Evolutionary conservation across 2,888 invertebrate genomes (phyloP).

Genomic region (Pyrochroa serraticornis): DNA sequence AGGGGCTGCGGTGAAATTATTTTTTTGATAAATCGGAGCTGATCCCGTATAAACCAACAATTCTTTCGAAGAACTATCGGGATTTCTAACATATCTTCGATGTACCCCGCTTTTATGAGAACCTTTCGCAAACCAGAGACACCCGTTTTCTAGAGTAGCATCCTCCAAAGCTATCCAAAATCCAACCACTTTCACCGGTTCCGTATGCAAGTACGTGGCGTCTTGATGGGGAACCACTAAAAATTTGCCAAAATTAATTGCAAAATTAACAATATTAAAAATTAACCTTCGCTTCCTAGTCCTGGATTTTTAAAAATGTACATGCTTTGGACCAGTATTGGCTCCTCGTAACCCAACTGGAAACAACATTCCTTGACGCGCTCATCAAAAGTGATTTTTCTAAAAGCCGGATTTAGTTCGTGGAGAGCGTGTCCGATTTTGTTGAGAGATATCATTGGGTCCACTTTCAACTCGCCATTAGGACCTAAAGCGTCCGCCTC

Average conservation of each 20-base stretch:
- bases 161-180: slow-evolving; percentile 98
- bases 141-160: slow-evolving; percentile 91
- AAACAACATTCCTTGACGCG: slow-evolving; percentile 79
- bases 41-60: slow-evolving; percentile 73
- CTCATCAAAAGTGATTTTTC: slow-evolving; percentile 81
- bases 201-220: slow-evolving; percentile 84
- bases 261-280: slow-evolving; percentile 33
- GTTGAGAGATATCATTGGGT: slow-evolving; percentile 70
- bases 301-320: slow-evolving; percentile 96
- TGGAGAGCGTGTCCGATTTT: slow-evolving; percentile 93
- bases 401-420: slow-evolving; percentile 78
- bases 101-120: slow-evolving; percentile 88
- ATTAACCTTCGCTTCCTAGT: slow-evolving; percentile 82
- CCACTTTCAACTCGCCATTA: slow-evolving; percentile 75
- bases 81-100: slow-evolving; percentile 72
- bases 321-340: slow-evolving; percentile 94
- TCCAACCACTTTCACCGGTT: slow-evolving; percentile 81
- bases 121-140: slow-evolving; percentile 89
- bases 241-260: slow-evolving; percentile 26
- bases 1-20: slow-evolving; percentile 77
- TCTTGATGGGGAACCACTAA: slow-evolving; percentile 84
- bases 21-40: slow-evolving; percentile 72
- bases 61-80: slow-evolving; percentile 66
- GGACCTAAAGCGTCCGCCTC: slow-evolving; percentile 81
- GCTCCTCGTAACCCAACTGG: slow-evolving; percentile 75